A percentile compares a stretch with the other conserved stretches of the same genome.
These are phyloP conservation scores for Eristalis arbustorum DNA, from an alignment of 2,888 invertebrate genomes.

Conservation along the genomic window DNA sequence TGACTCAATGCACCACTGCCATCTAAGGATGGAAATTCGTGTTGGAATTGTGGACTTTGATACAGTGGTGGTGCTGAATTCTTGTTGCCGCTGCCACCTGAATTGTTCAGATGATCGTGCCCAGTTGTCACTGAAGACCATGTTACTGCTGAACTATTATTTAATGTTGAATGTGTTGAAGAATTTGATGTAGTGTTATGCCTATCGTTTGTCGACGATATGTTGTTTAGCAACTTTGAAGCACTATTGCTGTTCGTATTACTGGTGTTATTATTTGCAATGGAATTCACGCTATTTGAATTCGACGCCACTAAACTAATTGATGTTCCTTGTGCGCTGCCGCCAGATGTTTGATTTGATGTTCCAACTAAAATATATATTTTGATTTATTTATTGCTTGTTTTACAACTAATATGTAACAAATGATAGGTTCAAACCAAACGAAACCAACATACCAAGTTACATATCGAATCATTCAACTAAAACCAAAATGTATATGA, in stretches of 20 bases:
- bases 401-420: too few relatives aligned
- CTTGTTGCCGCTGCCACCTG: conserved; percentile 72
- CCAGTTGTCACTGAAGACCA: conserved; percentile 84
- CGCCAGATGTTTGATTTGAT: conserved; percentile 65
- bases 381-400: too few relatives aligned
- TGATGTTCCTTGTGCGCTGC: conserved; percentile 72
- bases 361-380: conserved; percentile 62
- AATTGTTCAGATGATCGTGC: conserved; percentile 75
- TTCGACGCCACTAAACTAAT: conserved; percentile 72
- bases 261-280: conserved; percentile 69
- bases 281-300: conserved; percentile 69
- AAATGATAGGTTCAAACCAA: too few relatives aligned
- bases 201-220: conserved; percentile 72
- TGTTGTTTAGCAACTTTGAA: conserved; percentile 74
- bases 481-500: too few relatives aligned
- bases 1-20: conserved; percentile 81
- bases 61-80: conserved; percentile 83
- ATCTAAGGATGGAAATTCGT: conserved; percentile 95
- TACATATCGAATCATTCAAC: too few relatives aligned
- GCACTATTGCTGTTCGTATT: conserved; percentile 68
- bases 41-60: conserved; percentile 94
- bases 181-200: conserved; percentile 55
- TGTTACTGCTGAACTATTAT: conserved; percentile 81
- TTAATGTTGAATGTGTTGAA: conserved; percentile 71
- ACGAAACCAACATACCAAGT: too few relatives aligned